Conservation (phyloP, 2,113 vertebrate genomes). For the Corapipo altera region DNA sequence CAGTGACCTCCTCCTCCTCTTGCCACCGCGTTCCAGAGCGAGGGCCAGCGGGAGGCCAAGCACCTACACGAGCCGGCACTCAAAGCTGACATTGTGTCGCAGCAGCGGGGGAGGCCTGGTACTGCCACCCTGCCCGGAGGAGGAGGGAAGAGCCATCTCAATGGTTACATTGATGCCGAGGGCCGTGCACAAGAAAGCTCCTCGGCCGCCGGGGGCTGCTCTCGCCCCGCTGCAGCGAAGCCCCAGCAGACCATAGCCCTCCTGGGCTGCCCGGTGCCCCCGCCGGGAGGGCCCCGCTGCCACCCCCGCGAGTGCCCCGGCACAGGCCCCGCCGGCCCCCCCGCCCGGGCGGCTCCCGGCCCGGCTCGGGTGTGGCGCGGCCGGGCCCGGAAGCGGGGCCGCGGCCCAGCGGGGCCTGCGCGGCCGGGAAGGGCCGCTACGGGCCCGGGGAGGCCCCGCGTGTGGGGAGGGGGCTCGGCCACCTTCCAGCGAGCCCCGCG, state of each 20-base stretch:
- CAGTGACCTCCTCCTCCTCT: neutral
- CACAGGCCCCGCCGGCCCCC: neutral
- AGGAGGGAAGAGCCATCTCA: constrained; percentile 50
- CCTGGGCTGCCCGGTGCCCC: neutral
- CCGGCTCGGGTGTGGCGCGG: neutral
- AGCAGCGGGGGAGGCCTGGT: constrained; percentile 54
- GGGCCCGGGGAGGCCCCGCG: neutral
- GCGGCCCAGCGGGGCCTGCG: neutral
- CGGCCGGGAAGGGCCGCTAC: neutral
- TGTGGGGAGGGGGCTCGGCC: neutral
- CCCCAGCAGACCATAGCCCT: neutral
- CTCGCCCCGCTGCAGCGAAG: accelerated
- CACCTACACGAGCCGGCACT: constrained; percentile 54
- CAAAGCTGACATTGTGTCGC: constrained; percentile 63
- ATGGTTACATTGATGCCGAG: constrained; percentile 62
- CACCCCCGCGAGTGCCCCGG: no score
- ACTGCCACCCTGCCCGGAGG: constrained; percentile 62
- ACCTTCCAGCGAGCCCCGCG: neutral
- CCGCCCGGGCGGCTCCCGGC: neutral
- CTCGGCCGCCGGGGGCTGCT: neutral
- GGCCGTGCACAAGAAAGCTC: neutral
- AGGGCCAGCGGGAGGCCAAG: constrained; percentile 6
- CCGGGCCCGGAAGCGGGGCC: neutral
- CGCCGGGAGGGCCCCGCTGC: neutral
- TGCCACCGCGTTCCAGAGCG: constrained; percentile 5